Conservation (phyloP, 2,888 invertebrate species). For the Tuberolachnus salignus region DNA sequence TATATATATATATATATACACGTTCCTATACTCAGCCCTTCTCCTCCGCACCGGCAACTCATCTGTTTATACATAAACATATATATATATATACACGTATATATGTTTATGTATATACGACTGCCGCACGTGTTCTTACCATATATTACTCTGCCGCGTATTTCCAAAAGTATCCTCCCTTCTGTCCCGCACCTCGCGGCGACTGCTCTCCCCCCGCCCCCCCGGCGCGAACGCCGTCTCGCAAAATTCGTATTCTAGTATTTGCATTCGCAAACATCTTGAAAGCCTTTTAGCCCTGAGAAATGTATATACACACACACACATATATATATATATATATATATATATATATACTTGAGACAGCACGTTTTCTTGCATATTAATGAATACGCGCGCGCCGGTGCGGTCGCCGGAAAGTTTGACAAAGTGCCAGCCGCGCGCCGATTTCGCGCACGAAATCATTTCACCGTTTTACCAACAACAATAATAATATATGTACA, state of each 20-base stretch:
- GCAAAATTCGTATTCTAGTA: slow-evolving; percentile 31
- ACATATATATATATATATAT: background rate
- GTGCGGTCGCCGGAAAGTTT: slow-evolving; percentile 49
- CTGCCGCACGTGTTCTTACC: slow-evolving; percentile 47
- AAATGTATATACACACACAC: no score
- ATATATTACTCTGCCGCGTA: slow-evolving; percentile 41
- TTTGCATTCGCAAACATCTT: slow-evolving; percentile 55
- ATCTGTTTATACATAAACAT: no score
- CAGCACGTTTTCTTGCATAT: slow-evolving; percentile 52
- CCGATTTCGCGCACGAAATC: slow-evolving; percentile 52
- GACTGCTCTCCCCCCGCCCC: background rate
- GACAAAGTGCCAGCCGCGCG: slow-evolving; percentile 48
- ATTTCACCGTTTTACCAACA: slow-evolving; percentile 22
- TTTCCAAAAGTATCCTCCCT: slow-evolving; percentile 47
- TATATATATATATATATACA: background rate
- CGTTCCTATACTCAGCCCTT: background rate
- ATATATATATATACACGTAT: background rate
- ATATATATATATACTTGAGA: slow-evolving; percentile 13
- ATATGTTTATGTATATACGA: background rate
- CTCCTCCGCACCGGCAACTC: background rate
- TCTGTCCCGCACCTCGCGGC: background rate
- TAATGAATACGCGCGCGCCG: slow-evolving; percentile 35
- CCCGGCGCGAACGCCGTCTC: background rate
- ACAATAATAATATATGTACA: slow-evolving; percentile 23
- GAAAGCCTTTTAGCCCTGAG: slow-evolving; percentile 55